These are phyloP conservation scores for Candidula unifasciata DNA, from an alignment of 2,888 invertebrate species.

Conservation along the genomic window DNA sequence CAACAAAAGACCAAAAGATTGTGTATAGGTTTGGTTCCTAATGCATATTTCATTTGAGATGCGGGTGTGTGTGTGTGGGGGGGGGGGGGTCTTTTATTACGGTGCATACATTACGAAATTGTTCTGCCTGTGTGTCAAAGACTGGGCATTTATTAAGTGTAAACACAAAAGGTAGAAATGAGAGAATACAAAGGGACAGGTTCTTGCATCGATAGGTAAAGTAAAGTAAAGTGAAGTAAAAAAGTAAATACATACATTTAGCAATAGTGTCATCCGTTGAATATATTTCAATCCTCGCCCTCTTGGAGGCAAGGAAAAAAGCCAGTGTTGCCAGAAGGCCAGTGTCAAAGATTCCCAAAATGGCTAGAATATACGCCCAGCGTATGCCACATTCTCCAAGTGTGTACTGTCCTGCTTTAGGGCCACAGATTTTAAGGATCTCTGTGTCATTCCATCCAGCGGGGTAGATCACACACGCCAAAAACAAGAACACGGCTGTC, in stretches of 20 bases:
- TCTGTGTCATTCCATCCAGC: constrained; percentile 92
- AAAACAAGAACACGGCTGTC: constrained; percentile 90
- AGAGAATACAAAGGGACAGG: too few species aligned
- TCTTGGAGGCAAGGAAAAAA: constrained; percentile 93
- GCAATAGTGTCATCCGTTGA: constrained; percentile 66
- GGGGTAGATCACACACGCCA: constrained; percentile 92
- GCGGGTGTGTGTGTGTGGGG: too few species aligned
- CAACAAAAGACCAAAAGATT: too few species aligned
- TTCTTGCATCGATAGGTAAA: too few species aligned
- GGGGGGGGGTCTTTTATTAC: too few species aligned
- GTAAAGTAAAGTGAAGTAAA: too few species aligned
- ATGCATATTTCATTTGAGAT: too few species aligned
- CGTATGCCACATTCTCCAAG: constrained; percentile 89
- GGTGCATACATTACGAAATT: too few species aligned
- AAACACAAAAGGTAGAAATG: too few species aligned
- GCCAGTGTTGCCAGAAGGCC: constrained; percentile 91
- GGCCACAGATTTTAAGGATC: constrained; percentile 91
- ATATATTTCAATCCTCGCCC: constrained; percentile 79
- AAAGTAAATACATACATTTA: constrained; percentile 73
- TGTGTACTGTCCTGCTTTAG: constrained; percentile 81
- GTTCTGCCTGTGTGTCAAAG: too few species aligned
- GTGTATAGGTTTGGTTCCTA: too few species aligned
- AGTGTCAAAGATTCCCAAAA: constrained; percentile 91
- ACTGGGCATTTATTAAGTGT: too few species aligned
- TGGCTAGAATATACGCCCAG: constrained; percentile 91